These are phyloP conservation scores for Alexandromys fortis DNA, from an alignment of 2,113 vertebrate species.

Conservation along the genomic window DNA sequence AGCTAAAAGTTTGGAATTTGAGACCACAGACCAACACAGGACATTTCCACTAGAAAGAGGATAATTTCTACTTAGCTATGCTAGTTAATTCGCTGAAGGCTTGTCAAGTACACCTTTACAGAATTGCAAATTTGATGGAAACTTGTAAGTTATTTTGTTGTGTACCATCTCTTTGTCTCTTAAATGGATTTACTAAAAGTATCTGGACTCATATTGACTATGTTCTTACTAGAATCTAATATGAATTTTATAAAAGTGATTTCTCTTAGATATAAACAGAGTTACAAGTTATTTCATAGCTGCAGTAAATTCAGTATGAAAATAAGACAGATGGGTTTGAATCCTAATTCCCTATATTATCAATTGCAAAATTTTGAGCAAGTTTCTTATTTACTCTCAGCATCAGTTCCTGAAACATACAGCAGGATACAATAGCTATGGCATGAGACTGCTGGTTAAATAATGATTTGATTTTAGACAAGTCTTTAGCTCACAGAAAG, in stretches of 20 bases:
- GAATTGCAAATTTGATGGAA: not conserved
- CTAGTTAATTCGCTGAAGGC: not conserved
- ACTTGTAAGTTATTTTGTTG: not conserved
- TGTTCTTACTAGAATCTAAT: not conserved
- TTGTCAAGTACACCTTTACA: not conserved
- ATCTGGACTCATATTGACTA: slow-evolving; percentile 21
- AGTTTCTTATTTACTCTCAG: not conserved
- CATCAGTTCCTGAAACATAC: not conserved
- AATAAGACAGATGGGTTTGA: not conserved
- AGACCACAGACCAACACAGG: not conserved
- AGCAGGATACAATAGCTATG: not conserved
- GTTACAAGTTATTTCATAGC: not conserved
- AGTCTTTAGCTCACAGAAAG: not conserved
- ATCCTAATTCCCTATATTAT: not conserved
- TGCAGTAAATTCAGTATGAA: not conserved
- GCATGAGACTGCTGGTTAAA: not conserved
- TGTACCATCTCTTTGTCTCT: not conserved
- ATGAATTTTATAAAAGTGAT: not conserved
- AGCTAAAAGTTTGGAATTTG: not conserved
- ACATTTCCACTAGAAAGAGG: not conserved
- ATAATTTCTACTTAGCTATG: not conserved
- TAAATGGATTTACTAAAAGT: slow-evolving; percentile 40
- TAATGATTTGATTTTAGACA: not conserved
- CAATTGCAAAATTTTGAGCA: not conserved
- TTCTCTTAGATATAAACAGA: not conserved